A percentile compares a stretch with the other conserved stretches of the same genome.
These are phyloP conservation scores for Anagyrus pseudococci DNA, from an alignment of 2,888 invertebrate species.

Conservation along the genomic window DNA sequence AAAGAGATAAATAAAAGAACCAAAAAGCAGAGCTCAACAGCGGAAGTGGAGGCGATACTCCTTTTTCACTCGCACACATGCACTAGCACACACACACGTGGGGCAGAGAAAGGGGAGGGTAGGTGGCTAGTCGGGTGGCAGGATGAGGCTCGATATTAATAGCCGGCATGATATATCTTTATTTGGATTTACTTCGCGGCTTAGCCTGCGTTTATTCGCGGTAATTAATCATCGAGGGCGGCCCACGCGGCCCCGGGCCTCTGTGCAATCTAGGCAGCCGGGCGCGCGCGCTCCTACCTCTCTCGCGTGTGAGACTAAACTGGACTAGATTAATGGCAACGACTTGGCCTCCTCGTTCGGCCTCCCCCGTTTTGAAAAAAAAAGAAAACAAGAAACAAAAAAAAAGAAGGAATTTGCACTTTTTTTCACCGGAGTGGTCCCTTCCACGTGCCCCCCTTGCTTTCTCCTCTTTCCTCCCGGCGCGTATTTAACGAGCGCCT, in stretches of 20 bases:
- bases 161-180: conserved; percentile 45
- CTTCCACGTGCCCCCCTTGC: not conserved
- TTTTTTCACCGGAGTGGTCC: conserved; percentile 7
- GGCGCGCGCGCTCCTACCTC: conserved; percentile 9
- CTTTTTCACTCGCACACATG: not conserved
- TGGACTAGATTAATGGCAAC: conserved; percentile 45
- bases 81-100: not conserved
- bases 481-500: conserved; percentile 16
- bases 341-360: conserved; percentile 23
- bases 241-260: no score
- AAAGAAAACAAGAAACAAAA: not conserved
- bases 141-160: conserved; percentile 39
- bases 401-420: conserved; percentile 27
- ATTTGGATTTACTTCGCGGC: conserved; percentile 45
- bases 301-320: conserved; percentile 41
- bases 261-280: conserved; percentile 41
- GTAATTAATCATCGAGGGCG: conserved; percentile 45
- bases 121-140: not conserved
- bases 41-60: not conserved
- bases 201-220: conserved; percentile 39
- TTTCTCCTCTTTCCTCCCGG: conserved; percentile 6
- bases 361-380: conserved; percentile 27
- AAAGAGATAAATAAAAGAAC: no score
- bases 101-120: not conserved
- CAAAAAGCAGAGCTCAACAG: not conserved